phyloP scores from a whole-genome alignment of 2,113 vertebrate species.

The Arenaria interpres region DNA sequence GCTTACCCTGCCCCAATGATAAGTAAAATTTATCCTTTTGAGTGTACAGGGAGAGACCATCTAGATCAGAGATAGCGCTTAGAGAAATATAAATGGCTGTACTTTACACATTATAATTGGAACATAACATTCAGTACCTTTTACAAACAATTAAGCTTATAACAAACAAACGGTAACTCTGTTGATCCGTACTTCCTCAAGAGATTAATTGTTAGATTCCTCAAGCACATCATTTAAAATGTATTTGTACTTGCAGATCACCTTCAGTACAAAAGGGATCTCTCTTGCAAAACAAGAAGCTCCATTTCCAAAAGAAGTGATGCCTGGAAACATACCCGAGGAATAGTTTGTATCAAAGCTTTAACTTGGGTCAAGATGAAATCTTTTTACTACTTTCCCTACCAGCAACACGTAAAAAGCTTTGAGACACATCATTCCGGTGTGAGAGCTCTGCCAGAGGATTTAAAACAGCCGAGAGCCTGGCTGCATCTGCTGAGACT shows the following conservation, averaged over 20 bases:
- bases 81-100: not conserved
- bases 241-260: not conserved
- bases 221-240: not conserved
- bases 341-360: not conserved
- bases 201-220: slow-evolving; percentile 9
- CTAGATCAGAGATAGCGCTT: not conserved
- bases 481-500: not conserved
- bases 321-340: not conserved
- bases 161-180: not conserved
- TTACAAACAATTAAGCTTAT: not conserved
- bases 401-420: not conserved
- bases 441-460: not conserved
- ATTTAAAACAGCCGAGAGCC: not conserved
- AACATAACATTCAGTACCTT: not conserved
- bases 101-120: not conserved
- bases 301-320: not conserved
- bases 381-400: not conserved
- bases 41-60: not conserved
- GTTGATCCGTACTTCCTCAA: not conserved
- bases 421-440: not conserved
- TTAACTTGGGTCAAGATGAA: not conserved
- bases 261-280: not conserved
- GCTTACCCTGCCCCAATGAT: not conserved
- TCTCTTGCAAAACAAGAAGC: not conserved
- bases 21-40: not conserved